phyloP scores from a whole-genome alignment of 2,888 invertebrate genomes.

The Atherix ibis region DNA sequence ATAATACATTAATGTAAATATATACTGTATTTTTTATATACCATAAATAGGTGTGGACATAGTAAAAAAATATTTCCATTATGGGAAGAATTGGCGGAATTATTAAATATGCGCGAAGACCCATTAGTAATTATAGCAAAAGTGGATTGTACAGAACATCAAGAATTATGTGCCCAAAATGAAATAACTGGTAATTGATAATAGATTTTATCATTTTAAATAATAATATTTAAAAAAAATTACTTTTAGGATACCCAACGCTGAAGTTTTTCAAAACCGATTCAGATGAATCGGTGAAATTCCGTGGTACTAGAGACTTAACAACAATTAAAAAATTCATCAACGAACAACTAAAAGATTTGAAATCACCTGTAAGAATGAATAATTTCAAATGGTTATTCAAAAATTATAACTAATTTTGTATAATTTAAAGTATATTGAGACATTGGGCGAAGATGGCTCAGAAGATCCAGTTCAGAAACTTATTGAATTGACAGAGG shows the following conservation, averaged over 20 bases:
- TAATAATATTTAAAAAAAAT: neutral
- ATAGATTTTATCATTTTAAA: neutral
- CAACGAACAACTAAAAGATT: conserved; percentile 47
- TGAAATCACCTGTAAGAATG: too few relatives aligned
- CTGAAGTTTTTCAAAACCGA: conserved; percentile 64
- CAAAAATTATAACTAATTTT: too few relatives aligned
- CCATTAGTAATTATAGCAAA: conserved; percentile 57
- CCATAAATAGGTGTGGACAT: conserved; percentile 76
- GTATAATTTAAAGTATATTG: too few relatives aligned
- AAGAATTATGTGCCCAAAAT: conserved; percentile 55
- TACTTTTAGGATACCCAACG: conserved; percentile 56
- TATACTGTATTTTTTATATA: too few relatives aligned
- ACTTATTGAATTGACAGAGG: conserved; percentile 56
- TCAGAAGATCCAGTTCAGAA: conserved; percentile 7
- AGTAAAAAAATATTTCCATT: conserved; percentile 68
- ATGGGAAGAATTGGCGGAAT: conserved; percentile 69
- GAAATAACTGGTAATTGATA: conserved; percentile 40
- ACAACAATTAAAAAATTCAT: conserved; percentile 61
- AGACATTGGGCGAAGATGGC: too few relatives aligned
- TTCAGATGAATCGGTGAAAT: conserved; percentile 50
- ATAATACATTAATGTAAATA: too few relatives aligned
- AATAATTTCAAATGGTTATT: too few relatives aligned
- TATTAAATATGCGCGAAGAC: conserved; percentile 46
- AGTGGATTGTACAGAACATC: conserved; percentile 69
- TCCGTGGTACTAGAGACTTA: conserved; percentile 61